Conservation (phyloP, 37 sponge, comb jelly and placozoan species). For the Geodia barretti region DNA sequence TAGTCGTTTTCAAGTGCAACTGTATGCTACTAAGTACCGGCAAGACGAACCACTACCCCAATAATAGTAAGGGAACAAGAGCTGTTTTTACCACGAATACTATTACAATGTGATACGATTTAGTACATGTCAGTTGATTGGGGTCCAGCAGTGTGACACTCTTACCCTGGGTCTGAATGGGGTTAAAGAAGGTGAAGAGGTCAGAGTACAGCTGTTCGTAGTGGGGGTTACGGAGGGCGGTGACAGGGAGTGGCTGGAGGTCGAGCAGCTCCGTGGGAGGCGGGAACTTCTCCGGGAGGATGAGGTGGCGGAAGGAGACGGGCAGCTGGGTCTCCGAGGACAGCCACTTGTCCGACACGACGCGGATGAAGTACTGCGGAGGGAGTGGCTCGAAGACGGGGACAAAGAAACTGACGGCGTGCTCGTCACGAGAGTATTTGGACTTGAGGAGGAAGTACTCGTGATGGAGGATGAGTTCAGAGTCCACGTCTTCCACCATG, state of each 20-base stretch:
- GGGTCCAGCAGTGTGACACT: too few relatives aligned
- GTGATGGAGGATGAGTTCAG: slow-evolving; percentile 91
- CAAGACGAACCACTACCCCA: background rate
- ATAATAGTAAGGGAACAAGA: too few relatives aligned
- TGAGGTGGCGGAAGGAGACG: slow-evolving; percentile 96
- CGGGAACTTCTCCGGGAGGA: slow-evolving; percentile 97
- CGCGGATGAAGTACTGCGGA: slow-evolving; percentile 97
- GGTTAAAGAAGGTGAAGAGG: slow-evolving; percentile 92
- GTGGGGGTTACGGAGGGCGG: slow-evolving; percentile 82
- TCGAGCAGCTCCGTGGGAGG: slow-evolving; percentile 98
- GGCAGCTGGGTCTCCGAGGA: slow-evolving; percentile 95
- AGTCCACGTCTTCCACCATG: slow-evolving; percentile 97
- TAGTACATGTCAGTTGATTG: too few relatives aligned
- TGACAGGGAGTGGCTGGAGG: slow-evolving; percentile 96
- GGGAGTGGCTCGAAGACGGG: slow-evolving; percentile 99
- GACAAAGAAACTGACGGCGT: slow-evolving; percentile 93
- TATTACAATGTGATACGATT: too few relatives aligned
- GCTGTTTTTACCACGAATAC: too few relatives aligned
- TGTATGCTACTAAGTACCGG: too few relatives aligned
- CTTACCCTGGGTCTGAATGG: slow-evolving; percentile 96
- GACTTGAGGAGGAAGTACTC: slow-evolving; percentile 98
- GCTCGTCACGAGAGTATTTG: slow-evolving; percentile 91
- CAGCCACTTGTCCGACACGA: slow-evolving; percentile 67
- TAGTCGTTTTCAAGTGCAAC: too few relatives aligned
- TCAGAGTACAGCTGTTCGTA: slow-evolving; percentile 89